Evolutionary conservation across 1,140 invertebrate species (phyloP).

Genomic region (Ceratitis capitata): DNA sequence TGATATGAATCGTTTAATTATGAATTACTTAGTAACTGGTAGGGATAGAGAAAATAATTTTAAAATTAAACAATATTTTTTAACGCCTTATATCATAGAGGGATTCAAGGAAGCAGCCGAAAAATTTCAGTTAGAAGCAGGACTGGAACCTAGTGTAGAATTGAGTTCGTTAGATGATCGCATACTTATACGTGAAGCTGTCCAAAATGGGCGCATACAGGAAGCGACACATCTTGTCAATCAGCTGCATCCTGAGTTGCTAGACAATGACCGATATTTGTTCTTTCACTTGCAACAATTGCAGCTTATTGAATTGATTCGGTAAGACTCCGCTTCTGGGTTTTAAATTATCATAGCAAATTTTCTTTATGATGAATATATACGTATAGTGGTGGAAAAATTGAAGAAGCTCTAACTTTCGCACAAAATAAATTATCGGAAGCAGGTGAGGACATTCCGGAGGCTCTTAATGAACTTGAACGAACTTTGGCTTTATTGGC

Average conservation of each 20-base stretch:
- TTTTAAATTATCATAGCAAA: no score
- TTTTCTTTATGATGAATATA: background rate
- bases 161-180: slow-evolving; percentile 90
- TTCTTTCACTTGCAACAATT: slow-evolving; percentile 98
- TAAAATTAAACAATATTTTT: background rate
- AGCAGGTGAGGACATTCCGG: slow-evolving; percentile 88
- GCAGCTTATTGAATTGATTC: slow-evolving; percentile 93
- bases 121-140: slow-evolving; percentile 95
- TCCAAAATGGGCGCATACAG: slow-evolving; percentile 92
- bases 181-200: slow-evolving; percentile 93
- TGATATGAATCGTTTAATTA: slow-evolving; percentile 96
- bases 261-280: slow-evolving; percentile 94
- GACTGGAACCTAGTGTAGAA: slow-evolving; percentile 86
- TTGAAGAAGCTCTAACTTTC: slow-evolving; percentile 96
- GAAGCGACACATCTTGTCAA: slow-evolving; percentile 95
- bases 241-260: slow-evolving; percentile 90
- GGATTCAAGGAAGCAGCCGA: slow-evolving; percentile 98
- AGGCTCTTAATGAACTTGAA: slow-evolving; percentile 79
- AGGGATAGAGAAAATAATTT: slow-evolving; percentile 50
- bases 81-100: slow-evolving; percentile 72
- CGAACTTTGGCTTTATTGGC: slow-evolving; percentile 93
- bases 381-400: slow-evolving; percentile 73
- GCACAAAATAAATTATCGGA: slow-evolving; percentile 94
- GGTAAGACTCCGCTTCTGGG: slow-evolving; percentile 66
- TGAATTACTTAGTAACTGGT: slow-evolving; percentile 99